A percentile compares a stretch with the other conserved stretches of the same genome.
Evolutionary conservation across 2,888 invertebrate species (phyloP).

Genomic region (Antheraea yamamai): DNA sequence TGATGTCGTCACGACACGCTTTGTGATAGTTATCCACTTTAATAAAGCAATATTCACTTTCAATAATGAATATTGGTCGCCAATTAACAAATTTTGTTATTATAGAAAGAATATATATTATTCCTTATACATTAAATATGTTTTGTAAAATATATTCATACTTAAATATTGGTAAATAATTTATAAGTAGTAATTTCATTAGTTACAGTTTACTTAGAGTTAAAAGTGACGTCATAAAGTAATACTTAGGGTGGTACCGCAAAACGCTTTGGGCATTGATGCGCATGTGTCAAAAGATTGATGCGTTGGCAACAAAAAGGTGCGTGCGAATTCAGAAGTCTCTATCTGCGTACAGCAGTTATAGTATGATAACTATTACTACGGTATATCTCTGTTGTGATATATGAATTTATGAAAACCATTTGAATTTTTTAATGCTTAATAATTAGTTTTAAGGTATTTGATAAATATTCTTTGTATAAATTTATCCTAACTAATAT

Average conservation of each 20-base stretch:
- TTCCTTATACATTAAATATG: not conserved
- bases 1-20: too few species aligned
- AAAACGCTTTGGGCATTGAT: not conserved
- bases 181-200: not conserved
- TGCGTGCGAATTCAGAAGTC: conserved; percentile 8
- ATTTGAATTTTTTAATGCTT: too few species aligned
- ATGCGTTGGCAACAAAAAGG: conserved; percentile 10
- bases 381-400: not conserved
- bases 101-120: too few species aligned
- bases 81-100: too few species aligned
- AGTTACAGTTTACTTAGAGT: not conserved
- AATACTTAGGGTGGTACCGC: not conserved
- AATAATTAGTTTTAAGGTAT: too few species aligned
- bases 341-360: conserved; percentile 6
- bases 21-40: too few species aligned
- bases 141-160: not conserved
- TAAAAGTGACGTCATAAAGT: not conserved
- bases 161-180: not conserved
- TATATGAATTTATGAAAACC: not conserved
- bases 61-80: too few species aligned
- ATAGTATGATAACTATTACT: not conserved
- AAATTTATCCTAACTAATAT: too few species aligned
- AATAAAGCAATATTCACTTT: too few species aligned
- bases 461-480: too few species aligned
- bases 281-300: conserved; percentile 14